phyloP scores from a whole-genome alignment of 2,113 vertebrate species.

The Brachionichthys hirsutus region DNA sequence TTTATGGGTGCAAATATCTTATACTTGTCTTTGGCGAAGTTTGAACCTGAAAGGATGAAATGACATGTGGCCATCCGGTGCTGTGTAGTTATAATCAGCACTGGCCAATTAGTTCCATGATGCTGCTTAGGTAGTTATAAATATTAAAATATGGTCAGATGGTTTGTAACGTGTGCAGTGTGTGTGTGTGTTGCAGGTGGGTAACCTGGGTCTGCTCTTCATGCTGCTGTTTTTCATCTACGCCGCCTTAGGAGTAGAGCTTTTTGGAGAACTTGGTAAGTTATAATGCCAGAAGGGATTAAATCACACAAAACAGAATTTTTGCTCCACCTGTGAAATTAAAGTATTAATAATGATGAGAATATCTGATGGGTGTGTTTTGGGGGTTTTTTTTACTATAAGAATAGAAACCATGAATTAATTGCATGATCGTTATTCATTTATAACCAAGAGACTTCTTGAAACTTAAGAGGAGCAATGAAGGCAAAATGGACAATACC shows the following conservation, averaged over 20 bases:
- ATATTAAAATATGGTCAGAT: too few relatives aligned
- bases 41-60: too few relatives aligned
- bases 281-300: slow-evolving; percentile 1
- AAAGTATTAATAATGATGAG: neutral
- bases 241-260: slow-evolving; percentile 95
- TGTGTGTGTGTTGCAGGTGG: slow-evolving; percentile 39
- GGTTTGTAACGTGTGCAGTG: neutral
- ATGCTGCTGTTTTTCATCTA: slow-evolving; percentile 99
- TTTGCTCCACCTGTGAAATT: neutral
- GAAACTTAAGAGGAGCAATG: too few relatives aligned
- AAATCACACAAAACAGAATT: neutral
- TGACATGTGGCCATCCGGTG: too few relatives aligned
- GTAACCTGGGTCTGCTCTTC: slow-evolving; percentile 97
- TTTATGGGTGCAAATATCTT: too few relatives aligned
- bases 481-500: too few relatives aligned
- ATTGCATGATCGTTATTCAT: neutral
- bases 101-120: too few relatives aligned
- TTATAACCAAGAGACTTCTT: neutral
- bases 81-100: too few relatives aligned
- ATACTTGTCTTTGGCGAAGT: too few relatives aligned
- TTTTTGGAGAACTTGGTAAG: slow-evolving; percentile 97
- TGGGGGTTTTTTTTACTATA: neutral
- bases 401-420: neutral
- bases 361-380: neutral
- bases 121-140: too few relatives aligned